Base-by-base conservation (phyloP, 1,140 invertebrate genomes). In the Papilio helenus region DNA sequence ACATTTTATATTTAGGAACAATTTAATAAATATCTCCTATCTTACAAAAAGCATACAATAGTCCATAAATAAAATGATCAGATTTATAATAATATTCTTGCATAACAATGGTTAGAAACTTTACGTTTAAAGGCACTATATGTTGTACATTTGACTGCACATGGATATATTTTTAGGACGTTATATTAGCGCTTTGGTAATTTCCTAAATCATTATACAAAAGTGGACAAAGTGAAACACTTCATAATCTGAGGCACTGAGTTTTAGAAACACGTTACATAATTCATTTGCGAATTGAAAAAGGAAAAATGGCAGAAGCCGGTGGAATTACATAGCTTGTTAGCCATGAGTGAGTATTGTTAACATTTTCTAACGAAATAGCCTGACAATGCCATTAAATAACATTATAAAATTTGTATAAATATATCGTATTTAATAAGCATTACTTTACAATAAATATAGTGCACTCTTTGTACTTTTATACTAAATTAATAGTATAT, bases 391-490 rank as follows among this genome's bases (percentile, higher is more conserved):
- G 61, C 26, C 26, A 68, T 68, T 29, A 68, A 29, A 73, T 72
- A 46, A 44, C 39, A 49, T 23, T 49, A 29, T 26, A 74, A 74
- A 23, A 49, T 16, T 23, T 51, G 14, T 49, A 74, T 46, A 74
- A 26, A 51, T 51, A 76, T 76, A 55, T 73, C 3, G 4, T 76
- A 42, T 39, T 73, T 23, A 76, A 61, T 44, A 77, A 44, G 51
- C 55, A 65, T 77, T 65, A 77, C 42, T 84, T 80, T 79, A 80
- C 61, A 79, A 81, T 82, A 76, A 80, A 68, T 82, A 79, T 85
- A 76, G 84, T 83, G 84, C 83, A 82, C 80, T 79, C 76, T 87
- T 87, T 89, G 88, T 89, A 89, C 86, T 89, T 87, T 76, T 80
- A 76, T 81, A 84, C 68, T 79, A 85, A 85, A 76, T 80, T 80